These are phyloP conservation scores for Phortica magna DNA, from an alignment of 2,888 invertebrate genomes.

Conservation along the genomic window DNA sequence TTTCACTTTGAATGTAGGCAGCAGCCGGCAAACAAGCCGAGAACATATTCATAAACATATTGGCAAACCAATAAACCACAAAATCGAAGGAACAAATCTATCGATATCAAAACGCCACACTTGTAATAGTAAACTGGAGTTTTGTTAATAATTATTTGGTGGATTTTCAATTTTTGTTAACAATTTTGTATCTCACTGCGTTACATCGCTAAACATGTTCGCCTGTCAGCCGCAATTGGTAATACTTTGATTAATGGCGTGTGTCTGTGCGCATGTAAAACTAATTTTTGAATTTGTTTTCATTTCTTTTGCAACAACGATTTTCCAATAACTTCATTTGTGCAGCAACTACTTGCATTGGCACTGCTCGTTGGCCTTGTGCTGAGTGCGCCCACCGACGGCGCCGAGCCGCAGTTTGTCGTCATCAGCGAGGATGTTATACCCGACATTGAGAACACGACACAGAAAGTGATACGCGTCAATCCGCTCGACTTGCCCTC, in stretches of 20 bases:
- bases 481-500: conserved; percentile 69
- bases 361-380: not conserved
- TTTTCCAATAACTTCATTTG: not conserved
- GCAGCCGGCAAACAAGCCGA: conserved; percentile 29
- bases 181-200: not conserved
- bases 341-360: conserved; percentile 44
- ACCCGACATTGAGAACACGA: conserved; percentile 66
- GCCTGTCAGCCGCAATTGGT: conserved; percentile 58
- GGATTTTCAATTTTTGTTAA: not conserved
- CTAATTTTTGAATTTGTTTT: conserved; percentile 13
- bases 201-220: conserved; percentile 52
- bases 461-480: conserved; percentile 73
- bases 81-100: conserved; percentile 5
- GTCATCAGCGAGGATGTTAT: conserved; percentile 72
- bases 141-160: conserved; percentile 34
- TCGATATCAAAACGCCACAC: conserved; percentile 11
- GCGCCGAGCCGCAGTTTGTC: conserved; percentile 32
- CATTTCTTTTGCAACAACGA: conserved; percentile 24
- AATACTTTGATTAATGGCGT: conserved; percentile 53
- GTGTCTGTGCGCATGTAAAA: not conserved
- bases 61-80: conserved; percentile 43
- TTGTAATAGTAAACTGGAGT: conserved; percentile 38
- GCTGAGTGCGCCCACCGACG: conserved; percentile 9
- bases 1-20: conserved; percentile 59
- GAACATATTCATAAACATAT: conserved; percentile 29